Evolutionary conservation across 2,113 vertebrate species (phyloP), one percentile per base, ranked within the genome.

Genomic region (Capreolus pygargus): DNA sequence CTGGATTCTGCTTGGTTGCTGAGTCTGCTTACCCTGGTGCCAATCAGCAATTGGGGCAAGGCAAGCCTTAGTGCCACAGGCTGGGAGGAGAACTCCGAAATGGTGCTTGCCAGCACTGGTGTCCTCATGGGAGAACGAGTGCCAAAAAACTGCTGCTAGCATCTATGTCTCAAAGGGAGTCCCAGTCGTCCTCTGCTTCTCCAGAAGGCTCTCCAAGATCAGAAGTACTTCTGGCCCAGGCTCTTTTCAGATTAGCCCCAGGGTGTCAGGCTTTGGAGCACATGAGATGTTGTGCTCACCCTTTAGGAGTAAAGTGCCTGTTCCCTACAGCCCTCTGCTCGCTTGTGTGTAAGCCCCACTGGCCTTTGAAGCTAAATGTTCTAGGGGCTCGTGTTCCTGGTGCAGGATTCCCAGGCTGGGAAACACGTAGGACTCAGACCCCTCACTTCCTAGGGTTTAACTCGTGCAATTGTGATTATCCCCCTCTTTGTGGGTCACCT

Each of bases 141-240:
- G 47, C 15, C 0, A 7, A 79, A 47, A 17, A 79, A 50, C 27
- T 79, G 45, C 76, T 50, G 45, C 45, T 30, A 47, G 76, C 76
- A 79, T 79, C 76, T 4, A 6, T 10, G 27, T 30, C 76, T 45
- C 27, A 30, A 1, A 30, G 76, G 45, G 45, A 79, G 76, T 6
- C 43, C 76, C 1, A 0, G 15, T 47, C 12, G 0, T 10, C 76
- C 28, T 23, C 27, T 79, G 76, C 76, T 30, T 79, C 76, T 79
- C 76, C 76, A 50, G 45, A 39, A 79, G 43, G 43, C 76, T 79
- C 76, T 79, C 76, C 76, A 30, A 30, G 76, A 47, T 79, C 76
- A 79, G 76, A 45, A 17, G 39, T 28, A 28, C 25, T 45, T 79
- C 76, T 10, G 76, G 30, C 14, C 27, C 76, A 79, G 43, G 27